Percentiles rank a stretch among this genome's conserved stretches.
Evolutionary conservation across 1,140 invertebrate species (phyloP).

Genomic region (Drosophila repleta): DNA sequence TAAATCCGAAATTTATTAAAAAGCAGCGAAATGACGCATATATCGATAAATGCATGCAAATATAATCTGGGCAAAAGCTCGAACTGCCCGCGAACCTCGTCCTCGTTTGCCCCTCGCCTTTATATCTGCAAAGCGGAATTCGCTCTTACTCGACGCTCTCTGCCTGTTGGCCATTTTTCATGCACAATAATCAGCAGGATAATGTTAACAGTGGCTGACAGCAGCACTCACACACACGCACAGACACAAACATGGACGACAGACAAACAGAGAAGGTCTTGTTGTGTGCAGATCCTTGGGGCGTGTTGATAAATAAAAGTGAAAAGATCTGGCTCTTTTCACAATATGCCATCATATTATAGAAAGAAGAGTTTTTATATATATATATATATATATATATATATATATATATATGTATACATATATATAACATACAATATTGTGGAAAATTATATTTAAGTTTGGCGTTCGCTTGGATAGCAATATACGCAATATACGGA

Average conservation of each 20-base stretch:
- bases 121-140: constrained; percentile 17
- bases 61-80: constrained; percentile 22
- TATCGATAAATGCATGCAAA: constrained; percentile 74
- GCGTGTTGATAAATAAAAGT: constrained; percentile 29
- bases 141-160: constrained; percentile 22
- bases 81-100: neutral
- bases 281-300: constrained; percentile 32
- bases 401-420: neutral
- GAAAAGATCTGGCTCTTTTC: constrained; percentile 13
- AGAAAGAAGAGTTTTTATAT: neutral
- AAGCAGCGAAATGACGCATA: constrained; percentile 39
- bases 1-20: constrained; percentile 78
- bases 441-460: neutral
- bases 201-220: constrained; percentile 63
- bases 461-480: neutral
- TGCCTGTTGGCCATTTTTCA: constrained; percentile 67
- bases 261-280: constrained; percentile 5
- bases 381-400: neutral
- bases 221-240: constrained; percentile 15
- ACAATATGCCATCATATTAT: neutral
- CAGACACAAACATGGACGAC: neutral
- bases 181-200: constrained; percentile 74
- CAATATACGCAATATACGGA: neutral
- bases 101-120: neutral
- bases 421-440: neutral